Evolutionary conservation across 1,140 invertebrate genomes (phyloP), one percentile per base, ranked within the genome.

Genomic region (Scaptomyza hsui): DNA sequence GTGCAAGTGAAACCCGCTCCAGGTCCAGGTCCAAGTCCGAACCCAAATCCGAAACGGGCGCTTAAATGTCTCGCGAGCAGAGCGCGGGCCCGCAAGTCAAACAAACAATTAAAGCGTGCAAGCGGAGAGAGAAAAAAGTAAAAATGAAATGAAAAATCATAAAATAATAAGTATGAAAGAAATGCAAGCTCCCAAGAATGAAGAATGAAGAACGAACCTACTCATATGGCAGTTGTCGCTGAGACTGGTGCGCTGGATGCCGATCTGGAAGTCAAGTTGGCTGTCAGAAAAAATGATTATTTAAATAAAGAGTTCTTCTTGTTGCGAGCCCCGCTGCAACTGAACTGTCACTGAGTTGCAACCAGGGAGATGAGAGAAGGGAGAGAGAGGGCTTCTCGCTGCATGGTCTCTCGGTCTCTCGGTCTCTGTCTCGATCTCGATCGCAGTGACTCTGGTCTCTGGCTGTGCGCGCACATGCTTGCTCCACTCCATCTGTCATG

Each of bases 251-350:
- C 26, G 44, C 37, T 65, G 74, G 52, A 81, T 89, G 75, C 75
- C 81, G 89, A 90, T 90, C 89, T 90, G 89, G 89, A 90, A 90
- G 89, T 90, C 89, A 90, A 90, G 83, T 90, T 89, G 83, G 77
- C 81, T 90, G 89, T 90, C 89, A 90, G 69, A 90, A 90, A 89
- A 90, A 90, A 90, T 90, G 89, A 90, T 90, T 90, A 90, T 90
- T 90, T 90, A 90, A 90, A 90, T 90, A 89, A 55, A 85, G 77
- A 89, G 80, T 74, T 73, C 71, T 89, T 71, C 68, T 75, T 80
- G 26, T 29, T 7, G 26, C 71, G 80, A 74, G 80, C 74, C 51
- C 57, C 62, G 67, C 77, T 81, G 80, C 83, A 90, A 89, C 78
- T 68, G 80, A 85, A 85, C 79, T 90, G 88, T 89, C 82, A 81